These are phyloP conservation scores for Saccostrea echinata DNA, from an alignment of 1,140 invertebrate species.

Conservation along the genomic window DNA sequence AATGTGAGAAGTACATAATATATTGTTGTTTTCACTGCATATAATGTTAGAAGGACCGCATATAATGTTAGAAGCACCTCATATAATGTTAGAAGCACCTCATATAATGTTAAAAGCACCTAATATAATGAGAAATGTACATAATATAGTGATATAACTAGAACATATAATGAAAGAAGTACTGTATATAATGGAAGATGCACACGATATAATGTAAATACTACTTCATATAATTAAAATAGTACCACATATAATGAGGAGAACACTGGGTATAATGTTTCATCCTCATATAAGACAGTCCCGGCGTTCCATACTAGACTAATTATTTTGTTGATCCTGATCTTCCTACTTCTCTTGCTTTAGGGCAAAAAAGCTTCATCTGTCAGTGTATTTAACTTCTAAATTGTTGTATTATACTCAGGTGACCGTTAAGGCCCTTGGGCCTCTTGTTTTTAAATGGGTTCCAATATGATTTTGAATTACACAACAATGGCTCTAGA, in stretches of 20 bases:
- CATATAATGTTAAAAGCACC: background rate
- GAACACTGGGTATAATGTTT: background rate
- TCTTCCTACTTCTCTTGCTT: too few relatives aligned
- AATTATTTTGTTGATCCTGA: too few relatives aligned
- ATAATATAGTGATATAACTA: background rate
- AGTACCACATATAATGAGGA: background rate
- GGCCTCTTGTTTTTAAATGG: too few relatives aligned
- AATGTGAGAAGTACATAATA: background rate
- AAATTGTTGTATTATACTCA: too few relatives aligned
- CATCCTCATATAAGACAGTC: constrained; percentile 6
- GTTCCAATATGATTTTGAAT: too few relatives aligned
- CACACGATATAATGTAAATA: background rate
- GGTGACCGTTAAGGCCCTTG: too few relatives aligned
- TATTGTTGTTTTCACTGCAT: background rate
- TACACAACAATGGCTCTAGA: too few relatives aligned
- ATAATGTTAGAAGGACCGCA: background rate
- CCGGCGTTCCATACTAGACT: constrained; percentile 14
- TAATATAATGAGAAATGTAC: background rate
- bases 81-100: background rate
- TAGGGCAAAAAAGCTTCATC: too few relatives aligned
- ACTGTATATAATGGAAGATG: background rate
- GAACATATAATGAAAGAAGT: background rate
- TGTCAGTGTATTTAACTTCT: too few relatives aligned
- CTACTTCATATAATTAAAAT: too few relatives aligned
- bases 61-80: background rate